phyloP scores from a whole-genome alignment of 2,888 invertebrate species.

The Cryptus armator region DNA sequence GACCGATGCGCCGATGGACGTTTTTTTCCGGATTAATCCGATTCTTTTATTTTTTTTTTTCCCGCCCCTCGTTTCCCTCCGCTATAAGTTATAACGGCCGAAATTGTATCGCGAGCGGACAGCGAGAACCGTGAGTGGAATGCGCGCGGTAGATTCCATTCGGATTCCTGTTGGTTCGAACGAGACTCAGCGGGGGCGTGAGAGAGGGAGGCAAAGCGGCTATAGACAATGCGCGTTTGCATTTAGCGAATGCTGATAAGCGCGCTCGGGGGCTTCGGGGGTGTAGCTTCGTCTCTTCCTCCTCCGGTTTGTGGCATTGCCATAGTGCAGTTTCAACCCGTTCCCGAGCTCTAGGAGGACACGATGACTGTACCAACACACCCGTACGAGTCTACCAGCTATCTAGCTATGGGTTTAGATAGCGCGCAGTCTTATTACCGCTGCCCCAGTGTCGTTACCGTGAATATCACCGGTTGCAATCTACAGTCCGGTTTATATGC shows the following conservation, averaged over 20 bases:
- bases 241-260: slow-evolving; percentile 65
- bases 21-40: slow-evolving; percentile 45
- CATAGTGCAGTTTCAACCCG: slow-evolving; percentile 47
- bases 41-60: neutral
- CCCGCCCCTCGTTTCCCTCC: slow-evolving; percentile 25
- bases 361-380: slow-evolving; percentile 23
- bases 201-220: neutral
- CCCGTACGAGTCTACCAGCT: slow-evolving; percentile 17
- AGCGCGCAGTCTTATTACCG: slow-evolving; percentile 75
- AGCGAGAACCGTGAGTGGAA: slow-evolving; percentile 49
- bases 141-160: slow-evolving; percentile 67
- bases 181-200: slow-evolving; percentile 46
- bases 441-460: slow-evolving; percentile 74
- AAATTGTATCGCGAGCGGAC: slow-evolving; percentile 61
- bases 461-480: slow-evolving; percentile 74
- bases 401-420: slow-evolving; percentile 26
- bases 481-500: slow-evolving; percentile 67
- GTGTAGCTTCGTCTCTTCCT: neutral
- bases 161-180: slow-evolving; percentile 62
- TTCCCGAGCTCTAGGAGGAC: slow-evolving; percentile 25
- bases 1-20: slow-evolving; percentile 30
- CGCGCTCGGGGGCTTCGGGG: slow-evolving; percentile 2
- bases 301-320: no score
- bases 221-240: slow-evolving; percentile 58
- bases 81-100: slow-evolving; percentile 37